Base-by-base conservation (phyloP, 2,797 vertebrate species). In the Cyprinella venusta region DNA sequence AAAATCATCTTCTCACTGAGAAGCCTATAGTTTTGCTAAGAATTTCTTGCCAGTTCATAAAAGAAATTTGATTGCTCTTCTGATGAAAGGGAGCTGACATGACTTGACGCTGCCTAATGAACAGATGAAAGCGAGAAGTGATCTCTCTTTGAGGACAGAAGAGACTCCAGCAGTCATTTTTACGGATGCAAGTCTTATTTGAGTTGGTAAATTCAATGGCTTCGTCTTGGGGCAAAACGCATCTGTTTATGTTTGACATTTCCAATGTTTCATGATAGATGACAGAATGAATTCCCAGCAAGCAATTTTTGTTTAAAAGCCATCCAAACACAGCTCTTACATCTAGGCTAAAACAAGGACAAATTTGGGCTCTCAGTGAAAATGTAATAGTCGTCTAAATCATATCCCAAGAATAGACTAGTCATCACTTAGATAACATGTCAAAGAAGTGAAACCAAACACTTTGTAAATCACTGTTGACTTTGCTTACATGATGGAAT, bases 51-150 rank as follows among this genome's bases (percentile, higher is more conserved):
- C 33, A 0, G 15, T 64, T 54, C 36, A 67, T 85, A 56, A 80
- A 87, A 76, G 30, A 80, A 30, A 48, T 71, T 59, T 83, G 80
- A 85, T 87, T 84, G 76, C 52, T 15, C 30, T 52, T 24, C 36
- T 71, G 80, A 87, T 83, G 75, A 82, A 84, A 77, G 67, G 4
- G 65, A 64, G 42, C 38, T 69, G 76, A 82, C 76, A 70, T 42
- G 69, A 82, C 61, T 59, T 82, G 69, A 74, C 63, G 16, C 61
- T 68, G 38, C 80, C 10, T 64, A 75, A 54, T 79, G 69, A 82
- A 61, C 59, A 69, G 36, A 40, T 65, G 72, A 84, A 45, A 75
- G 45, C 10, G 6, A 42, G 52, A 59, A 75, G 70, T n/a, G 71
- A n/a, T 52, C 36, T 75, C 48, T 69, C 26, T 65, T 48, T 70